Conservation (phyloP, 2,888 invertebrate species). For the Xestia sexstrigata region DNA sequence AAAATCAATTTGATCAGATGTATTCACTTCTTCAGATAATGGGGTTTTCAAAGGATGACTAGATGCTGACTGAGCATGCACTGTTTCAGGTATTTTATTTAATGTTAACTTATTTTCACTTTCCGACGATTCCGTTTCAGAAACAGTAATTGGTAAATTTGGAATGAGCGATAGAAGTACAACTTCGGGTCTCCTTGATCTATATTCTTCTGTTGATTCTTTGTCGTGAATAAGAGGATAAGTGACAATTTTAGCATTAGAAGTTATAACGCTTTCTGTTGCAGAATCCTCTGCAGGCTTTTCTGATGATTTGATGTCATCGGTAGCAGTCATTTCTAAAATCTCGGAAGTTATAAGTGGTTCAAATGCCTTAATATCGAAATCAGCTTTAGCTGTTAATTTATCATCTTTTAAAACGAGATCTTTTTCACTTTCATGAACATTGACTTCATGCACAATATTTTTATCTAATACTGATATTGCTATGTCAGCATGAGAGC, state of each 20-base stretch:
- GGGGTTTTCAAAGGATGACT: slow-evolving; percentile 85
- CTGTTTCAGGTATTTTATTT: slow-evolving; percentile 72
- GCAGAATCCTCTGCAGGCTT: slow-evolving; percentile 83
- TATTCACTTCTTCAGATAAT: slow-evolving; percentile 84
- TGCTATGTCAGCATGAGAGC: slow-evolving; percentile 85
- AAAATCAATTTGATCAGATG: slow-evolving; percentile 82
- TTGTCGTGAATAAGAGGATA: slow-evolving; percentile 92
- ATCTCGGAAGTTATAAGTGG: slow-evolving; percentile 91
- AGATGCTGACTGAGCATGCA: slow-evolving; percentile 74
- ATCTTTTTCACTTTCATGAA: slow-evolving; percentile 92
- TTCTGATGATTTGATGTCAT: slow-evolving; percentile 89
- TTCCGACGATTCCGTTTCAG: slow-evolving; percentile 92
- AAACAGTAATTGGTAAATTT: slow-evolving; percentile 91
- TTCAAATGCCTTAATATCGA: slow-evolving; percentile 91
- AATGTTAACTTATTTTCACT: slow-evolving; percentile 91
- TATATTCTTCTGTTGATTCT: slow-evolving; percentile 86
- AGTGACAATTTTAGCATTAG: slow-evolving; percentile 92
- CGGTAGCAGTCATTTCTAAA: slow-evolving; percentile 82
- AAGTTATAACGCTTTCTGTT: slow-evolving; percentile 89
- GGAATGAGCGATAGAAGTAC: slow-evolving; percentile 89
- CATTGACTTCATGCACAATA: slow-evolving; percentile 89
- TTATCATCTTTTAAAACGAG: slow-evolving; percentile 89
- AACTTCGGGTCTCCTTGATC: slow-evolving; percentile 74
- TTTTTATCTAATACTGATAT: slow-evolving; percentile 91
- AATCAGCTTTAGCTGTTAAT: slow-evolving; percentile 89